Conservation (phyloP, 2,797 vertebrate species). For the Neomorphus geoffroyi region DNA sequence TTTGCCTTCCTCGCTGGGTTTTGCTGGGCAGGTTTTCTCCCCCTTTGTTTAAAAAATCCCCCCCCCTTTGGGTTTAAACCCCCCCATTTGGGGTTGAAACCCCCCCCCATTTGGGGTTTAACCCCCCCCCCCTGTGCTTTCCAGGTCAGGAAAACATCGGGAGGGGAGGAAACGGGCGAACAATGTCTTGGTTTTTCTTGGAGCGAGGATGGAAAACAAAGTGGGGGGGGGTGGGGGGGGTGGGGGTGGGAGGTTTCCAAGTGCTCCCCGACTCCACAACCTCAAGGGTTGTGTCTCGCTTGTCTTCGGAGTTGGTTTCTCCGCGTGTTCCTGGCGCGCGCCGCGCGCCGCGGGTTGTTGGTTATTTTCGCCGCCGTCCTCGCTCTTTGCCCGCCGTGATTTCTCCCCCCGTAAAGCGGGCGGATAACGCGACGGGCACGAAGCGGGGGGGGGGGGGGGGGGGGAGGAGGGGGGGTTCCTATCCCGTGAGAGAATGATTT, state of each 20-base stretch:
- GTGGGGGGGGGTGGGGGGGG: too few species aligned
- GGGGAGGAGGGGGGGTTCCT: too few species aligned
- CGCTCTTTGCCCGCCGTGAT: neutral
- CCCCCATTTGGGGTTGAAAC: too few species aligned
- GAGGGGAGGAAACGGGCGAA: neutral
- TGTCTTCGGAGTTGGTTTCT: neutral
- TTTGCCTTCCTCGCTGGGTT: neutral
- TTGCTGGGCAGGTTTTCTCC: neutral
- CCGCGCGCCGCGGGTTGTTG: too few species aligned
- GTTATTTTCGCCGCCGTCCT: neutral
- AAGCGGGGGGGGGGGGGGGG: too few species aligned
- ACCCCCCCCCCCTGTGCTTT: accelerated
- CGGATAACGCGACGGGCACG: too few species aligned
- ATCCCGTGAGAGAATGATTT: neutral
- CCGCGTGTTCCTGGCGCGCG: neutral
- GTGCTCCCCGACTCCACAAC: neutral
- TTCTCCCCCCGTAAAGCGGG: neutral
- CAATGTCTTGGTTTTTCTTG: too few species aligned
- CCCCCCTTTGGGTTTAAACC: too few species aligned
- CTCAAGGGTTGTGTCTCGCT: neutral
- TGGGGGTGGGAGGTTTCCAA: accelerated
- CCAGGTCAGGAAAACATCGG: neutral
- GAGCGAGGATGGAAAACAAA: neutral
- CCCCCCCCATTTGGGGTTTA: too few species aligned
- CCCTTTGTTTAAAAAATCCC: neutral